These are phyloP conservation scores for Xestoiulus laeticollis DNA, from an alignment of 2,888 invertebrate genomes.

Conservation along the genomic window DNA sequence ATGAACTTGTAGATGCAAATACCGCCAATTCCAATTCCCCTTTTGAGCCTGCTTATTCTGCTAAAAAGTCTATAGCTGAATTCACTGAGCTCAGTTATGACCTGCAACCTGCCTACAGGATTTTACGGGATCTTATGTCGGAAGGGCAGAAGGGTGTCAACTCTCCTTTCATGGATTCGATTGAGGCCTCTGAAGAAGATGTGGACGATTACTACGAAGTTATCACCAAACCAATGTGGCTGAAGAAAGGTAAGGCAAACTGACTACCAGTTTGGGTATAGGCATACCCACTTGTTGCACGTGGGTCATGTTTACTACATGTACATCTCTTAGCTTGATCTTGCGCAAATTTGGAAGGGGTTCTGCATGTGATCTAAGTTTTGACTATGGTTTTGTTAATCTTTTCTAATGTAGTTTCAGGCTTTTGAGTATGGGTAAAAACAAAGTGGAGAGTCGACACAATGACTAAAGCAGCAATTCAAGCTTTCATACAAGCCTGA, in stretches of 20 bases:
- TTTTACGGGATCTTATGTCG: slow-evolving; percentile 64
- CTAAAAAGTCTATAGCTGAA: background rate
- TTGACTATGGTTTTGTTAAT: no score
- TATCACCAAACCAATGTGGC: slow-evolving; percentile 66
- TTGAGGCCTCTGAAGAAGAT: slow-evolving; percentile 63
- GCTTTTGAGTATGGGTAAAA: no score
- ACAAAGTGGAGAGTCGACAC: no score
- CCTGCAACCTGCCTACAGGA: slow-evolving; percentile 60
- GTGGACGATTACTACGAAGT: slow-evolving; percentile 65
- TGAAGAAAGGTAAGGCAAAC: slow-evolving; percentile 64
- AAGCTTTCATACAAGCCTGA: no score
- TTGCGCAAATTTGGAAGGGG: no score
- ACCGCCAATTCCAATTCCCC: background rate
- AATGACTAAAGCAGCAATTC: no score
- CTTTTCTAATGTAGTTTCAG: no score
- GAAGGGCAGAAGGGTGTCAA: slow-evolving; percentile 64
- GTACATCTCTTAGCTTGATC: no score
- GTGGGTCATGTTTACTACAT: background rate
- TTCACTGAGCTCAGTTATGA: slow-evolving; percentile 45
- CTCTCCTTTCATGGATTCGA: slow-evolving; percentile 65
- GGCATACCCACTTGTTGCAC: background rate
- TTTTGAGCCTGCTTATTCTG: background rate
- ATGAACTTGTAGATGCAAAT: background rate
- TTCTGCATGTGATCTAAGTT: no score
- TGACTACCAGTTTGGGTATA: background rate